Percentiles rank a stretch among this genome's conserved stretches.
Conservation (phyloP, 2,797 vertebrate species). For the Taenioides sp. region DNA sequence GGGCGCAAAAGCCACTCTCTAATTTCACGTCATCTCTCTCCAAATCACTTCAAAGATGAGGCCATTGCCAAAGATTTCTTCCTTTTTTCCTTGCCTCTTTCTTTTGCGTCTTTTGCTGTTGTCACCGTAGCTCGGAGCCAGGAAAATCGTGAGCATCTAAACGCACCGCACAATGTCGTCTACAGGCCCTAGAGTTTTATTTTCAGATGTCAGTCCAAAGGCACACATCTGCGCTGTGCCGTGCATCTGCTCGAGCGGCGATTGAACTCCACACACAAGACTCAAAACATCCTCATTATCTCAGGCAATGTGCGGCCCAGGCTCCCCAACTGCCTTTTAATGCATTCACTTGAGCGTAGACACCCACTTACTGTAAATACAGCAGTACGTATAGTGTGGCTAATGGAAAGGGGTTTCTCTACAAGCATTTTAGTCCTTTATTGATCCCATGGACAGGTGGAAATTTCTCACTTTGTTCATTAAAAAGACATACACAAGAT, state of each 20-base stretch:
- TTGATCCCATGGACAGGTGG: no score
- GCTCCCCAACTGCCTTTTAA: slow-evolving; percentile 62
- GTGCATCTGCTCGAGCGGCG: slow-evolving; percentile 75
- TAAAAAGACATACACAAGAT: no score
- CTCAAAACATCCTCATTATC: slow-evolving; percentile 77
- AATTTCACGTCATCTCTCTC: slow-evolving; percentile 82
- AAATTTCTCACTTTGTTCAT: no score
- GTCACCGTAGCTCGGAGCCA: slow-evolving; percentile 58
- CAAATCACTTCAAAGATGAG: slow-evolving; percentile 83
- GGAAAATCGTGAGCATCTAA: slow-evolving; percentile 70
- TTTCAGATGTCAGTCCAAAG: slow-evolving; percentile 83
- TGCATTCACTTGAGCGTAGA: slow-evolving; percentile 60
- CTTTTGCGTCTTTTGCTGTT: slow-evolving; percentile 58
- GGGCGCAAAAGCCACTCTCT: slow-evolving; percentile 73
- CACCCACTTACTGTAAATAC: slow-evolving; percentile 18
- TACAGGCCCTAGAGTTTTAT: slow-evolving; percentile 75
- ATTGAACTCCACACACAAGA: slow-evolving; percentile 78
- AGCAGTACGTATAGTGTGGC: not conserved
- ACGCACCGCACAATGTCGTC: slow-evolving; percentile 68
- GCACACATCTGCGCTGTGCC: slow-evolving; percentile 80
- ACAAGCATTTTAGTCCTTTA: not conserved
- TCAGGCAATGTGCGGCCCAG: slow-evolving; percentile 54
- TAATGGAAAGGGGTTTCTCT: not conserved
- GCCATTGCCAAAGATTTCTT: slow-evolving; percentile 75
- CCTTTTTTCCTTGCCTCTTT: slow-evolving; percentile 53